Conservation (phyloP, 2,797 vertebrate species). For the Aplochiton taeniatus region DNA sequence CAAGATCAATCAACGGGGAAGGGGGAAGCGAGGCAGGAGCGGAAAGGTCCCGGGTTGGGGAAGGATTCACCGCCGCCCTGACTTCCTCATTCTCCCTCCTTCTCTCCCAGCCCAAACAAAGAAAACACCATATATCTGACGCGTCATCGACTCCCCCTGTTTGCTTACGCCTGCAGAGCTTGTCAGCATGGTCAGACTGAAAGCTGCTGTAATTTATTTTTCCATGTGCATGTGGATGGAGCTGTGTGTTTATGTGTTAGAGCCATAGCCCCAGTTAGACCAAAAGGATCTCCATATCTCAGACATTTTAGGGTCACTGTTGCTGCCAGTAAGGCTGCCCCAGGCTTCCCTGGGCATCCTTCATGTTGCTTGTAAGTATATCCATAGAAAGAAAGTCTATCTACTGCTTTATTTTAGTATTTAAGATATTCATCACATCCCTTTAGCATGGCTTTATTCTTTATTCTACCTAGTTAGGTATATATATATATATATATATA, state of each 20-base stretch:
- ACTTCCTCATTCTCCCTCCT: constrained; percentile 9
- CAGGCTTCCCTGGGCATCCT: too few species aligned
- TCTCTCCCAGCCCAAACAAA: constrained; percentile 51
- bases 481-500: too few species aligned
- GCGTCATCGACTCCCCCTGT: constrained; percentile 61
- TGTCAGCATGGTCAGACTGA: constrained; percentile 49
- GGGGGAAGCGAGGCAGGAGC: constrained; percentile 23
- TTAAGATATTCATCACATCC: too few species aligned
- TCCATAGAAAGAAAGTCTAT: too few species aligned
- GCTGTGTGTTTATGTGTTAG: constrained; percentile 9
- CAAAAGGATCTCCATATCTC: too few species aligned
- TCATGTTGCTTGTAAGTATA: too few species aligned
- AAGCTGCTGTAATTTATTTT: constrained; percentile 46
- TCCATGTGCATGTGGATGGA: constrained; percentile 7
- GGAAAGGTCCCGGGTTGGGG: background rate
- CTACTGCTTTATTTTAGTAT: too few species aligned
- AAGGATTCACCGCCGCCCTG: constrained; percentile 18
- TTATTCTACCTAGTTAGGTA: too few species aligned
- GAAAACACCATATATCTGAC: constrained; percentile 68
- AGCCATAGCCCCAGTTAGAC: background rate
- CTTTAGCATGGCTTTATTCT: too few species aligned
- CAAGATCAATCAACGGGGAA: constrained; percentile 47
- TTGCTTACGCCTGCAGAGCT: constrained; percentile 62
- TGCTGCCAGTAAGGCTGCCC: too few species aligned
- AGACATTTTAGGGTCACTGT: too few species aligned